Percentiles rank a stretch among this genome's conserved stretches.
phyloP scores from a whole-genome alignment of 2,113 vertebrate genomes.

The Ciconia boyciana region DNA sequence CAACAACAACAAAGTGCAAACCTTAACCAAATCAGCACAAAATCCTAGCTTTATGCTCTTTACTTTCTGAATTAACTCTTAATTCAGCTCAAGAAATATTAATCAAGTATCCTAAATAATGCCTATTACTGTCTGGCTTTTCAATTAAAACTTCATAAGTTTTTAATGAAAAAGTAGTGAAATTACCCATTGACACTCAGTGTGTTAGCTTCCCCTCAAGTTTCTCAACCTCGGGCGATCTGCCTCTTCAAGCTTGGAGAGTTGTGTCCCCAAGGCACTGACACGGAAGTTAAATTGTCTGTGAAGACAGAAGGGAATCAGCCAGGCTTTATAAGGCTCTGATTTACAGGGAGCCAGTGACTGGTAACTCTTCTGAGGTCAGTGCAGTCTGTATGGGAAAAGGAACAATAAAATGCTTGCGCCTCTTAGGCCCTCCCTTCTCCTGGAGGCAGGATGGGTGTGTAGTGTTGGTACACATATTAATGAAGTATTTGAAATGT shows the following conservation, averaged over 20 bases:
- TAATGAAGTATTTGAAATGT: background rate
- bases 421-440: background rate
- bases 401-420: background rate
- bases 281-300: background rate
- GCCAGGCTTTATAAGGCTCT: background rate
- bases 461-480: rapidly evolving
- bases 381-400: background rate
- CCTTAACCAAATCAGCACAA: background rate
- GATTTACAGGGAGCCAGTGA: background rate
- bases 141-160: background rate
- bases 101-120: background rate
- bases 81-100: conserved; percentile 20
- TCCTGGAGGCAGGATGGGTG: background rate
- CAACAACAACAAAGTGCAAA: background rate
- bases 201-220: background rate
- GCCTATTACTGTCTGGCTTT: background rate
- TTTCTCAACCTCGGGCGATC: rapidly evolving
- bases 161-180: background rate
- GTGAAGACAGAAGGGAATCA: background rate
- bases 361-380: background rate
- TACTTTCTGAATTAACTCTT: conserved; percentile 1
- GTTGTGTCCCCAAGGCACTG: background rate
- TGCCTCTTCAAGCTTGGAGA: background rate
- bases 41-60: background rate
- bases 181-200: background rate